Percentiles rank a stretch among this genome's conserved stretches.
Evolutionary conservation across 30 jellyfish, hydroid and myxozoan genomes (phyloP).

Genomic region (Aurelia sp.): DNA sequence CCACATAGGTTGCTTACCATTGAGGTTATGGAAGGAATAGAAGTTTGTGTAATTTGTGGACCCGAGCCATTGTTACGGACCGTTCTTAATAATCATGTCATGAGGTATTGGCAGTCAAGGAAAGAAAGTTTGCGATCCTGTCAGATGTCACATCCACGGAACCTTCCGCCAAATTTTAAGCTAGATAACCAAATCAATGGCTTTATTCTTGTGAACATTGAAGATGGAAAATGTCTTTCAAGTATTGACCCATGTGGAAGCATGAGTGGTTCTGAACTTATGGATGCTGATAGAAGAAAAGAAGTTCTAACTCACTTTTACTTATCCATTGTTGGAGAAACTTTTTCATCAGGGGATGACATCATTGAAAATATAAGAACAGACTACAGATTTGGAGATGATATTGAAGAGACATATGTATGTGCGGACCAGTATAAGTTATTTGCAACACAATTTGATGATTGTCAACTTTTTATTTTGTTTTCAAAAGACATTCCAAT

Average conservation of each 20-base stretch:
- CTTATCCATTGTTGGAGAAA: conserved; percentile 62
- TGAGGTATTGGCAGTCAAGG: conserved; percentile 84
- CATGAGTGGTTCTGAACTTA: conserved; percentile 67
- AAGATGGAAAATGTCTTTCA: conserved; percentile 82
- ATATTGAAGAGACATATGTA: conserved; percentile 74
- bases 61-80: conserved; percentile 89
- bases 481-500: conserved; percentile 82
- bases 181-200: conserved; percentile 74
- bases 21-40: conserved; percentile 78
- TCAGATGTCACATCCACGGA: conserved; percentile 77
- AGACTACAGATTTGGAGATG: conserved; percentile 35
- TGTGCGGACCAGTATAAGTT: conserved; percentile 74
- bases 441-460: conserved; percentile 73
- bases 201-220: conserved; percentile 71
- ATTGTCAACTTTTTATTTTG: conserved; percentile 74
- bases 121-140: conserved; percentile 63
- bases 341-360: conserved; percentile 48
- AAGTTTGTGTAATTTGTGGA: conserved; percentile 91
- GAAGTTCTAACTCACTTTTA: conserved; percentile 65
- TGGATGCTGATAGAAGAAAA: conserved; percentile 60
- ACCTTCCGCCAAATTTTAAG: conserved; percentile 64
- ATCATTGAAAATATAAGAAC: conserved; percentile 11
- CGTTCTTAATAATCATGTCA: conserved; percentile 54
- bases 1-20: conserved; percentile 93
- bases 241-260: conserved; percentile 86